Evolutionary conservation across 2,888 invertebrate genomes (phyloP).

Genomic region (Chrysotoxum bicinctum): DNA sequence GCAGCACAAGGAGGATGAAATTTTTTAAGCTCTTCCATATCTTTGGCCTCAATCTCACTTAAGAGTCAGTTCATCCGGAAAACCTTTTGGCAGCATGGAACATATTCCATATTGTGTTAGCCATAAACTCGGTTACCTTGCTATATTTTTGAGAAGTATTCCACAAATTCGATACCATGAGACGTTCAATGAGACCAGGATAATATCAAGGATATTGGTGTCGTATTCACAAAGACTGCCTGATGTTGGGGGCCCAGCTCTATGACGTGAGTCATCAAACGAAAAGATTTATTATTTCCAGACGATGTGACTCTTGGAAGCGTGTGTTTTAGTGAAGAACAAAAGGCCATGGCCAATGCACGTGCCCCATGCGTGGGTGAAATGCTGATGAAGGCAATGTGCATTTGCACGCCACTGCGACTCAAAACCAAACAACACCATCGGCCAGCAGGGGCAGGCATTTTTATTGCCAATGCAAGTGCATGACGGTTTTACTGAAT

Average conservation of each 20-base stretch:
- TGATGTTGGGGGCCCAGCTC: background rate
- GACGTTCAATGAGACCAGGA: background rate
- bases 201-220: constrained; percentile 23
- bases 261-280: constrained; percentile 38
- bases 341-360: constrained; percentile 31
- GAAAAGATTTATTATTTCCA: constrained; percentile 40
- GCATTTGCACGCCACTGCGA: constrained; percentile 42
- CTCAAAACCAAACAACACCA: constrained; percentile 14
- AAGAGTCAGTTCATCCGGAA: constrained; percentile 63
- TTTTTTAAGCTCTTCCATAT: constrained; percentile 64
- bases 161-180: background rate
- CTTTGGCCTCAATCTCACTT: constrained; percentile 60
- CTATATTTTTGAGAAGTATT: constrained; percentile 1
- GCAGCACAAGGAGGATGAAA: background rate
- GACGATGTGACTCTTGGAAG: constrained; percentile 38
- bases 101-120: background rate
- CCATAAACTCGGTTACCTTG: background rate
- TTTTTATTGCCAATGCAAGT: constrained; percentile 63
- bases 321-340: constrained; percentile 23
- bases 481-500: constrained; percentile 58
- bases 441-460: constrained; percentile 27
- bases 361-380: constrained; percentile 64
- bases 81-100: constrained; percentile 42
- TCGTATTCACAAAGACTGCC: constrained; percentile 14
- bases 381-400: constrained; percentile 51